phyloP scores from a whole-genome alignment of 2,888 invertebrate species.

The Anoplius nigerrimus region DNA sequence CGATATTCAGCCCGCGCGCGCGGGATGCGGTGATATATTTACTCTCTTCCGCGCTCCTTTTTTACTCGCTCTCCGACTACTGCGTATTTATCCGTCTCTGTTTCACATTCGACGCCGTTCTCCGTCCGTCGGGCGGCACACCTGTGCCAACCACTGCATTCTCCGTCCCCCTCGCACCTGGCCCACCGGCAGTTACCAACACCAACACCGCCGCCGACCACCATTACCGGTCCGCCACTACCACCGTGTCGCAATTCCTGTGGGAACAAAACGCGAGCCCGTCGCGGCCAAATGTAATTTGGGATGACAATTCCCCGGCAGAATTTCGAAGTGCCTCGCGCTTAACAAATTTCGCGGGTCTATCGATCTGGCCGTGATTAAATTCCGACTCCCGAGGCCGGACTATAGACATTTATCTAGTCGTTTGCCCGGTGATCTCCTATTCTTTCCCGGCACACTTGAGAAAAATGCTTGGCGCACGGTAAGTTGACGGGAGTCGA shows the following conservation, averaged over 20 bases:
- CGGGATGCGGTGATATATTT: not conserved
- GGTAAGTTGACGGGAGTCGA: no score
- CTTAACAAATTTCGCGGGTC: not conserved
- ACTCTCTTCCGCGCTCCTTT: constrained; percentile 1
- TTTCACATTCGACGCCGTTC: not conserved
- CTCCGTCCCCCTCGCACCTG: constrained; percentile 2
- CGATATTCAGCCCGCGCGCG: not conserved
- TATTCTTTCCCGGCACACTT: not conserved
- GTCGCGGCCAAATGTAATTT: constrained; percentile 14
- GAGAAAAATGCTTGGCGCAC: no score
- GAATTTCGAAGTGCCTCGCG: constrained; percentile 9
- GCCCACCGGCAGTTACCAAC: not conserved
- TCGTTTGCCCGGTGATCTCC: not conserved
- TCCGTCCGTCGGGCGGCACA: not conserved
- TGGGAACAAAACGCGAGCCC: constrained; percentile 3
- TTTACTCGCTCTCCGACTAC: not conserved
- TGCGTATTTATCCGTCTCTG: not conserved
- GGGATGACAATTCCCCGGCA: constrained; percentile 2
- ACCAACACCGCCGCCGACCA: not conserved
- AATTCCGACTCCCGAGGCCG: not conserved
- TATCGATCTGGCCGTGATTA: not conserved
- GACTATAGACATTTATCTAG: not conserved
- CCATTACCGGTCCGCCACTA: not conserved
- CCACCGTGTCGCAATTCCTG: not conserved
- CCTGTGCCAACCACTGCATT: not conserved